Evolutionary conservation across 2,113 vertebrate species (phyloP).

Genomic region (Centrocercus urophasianus): DNA sequence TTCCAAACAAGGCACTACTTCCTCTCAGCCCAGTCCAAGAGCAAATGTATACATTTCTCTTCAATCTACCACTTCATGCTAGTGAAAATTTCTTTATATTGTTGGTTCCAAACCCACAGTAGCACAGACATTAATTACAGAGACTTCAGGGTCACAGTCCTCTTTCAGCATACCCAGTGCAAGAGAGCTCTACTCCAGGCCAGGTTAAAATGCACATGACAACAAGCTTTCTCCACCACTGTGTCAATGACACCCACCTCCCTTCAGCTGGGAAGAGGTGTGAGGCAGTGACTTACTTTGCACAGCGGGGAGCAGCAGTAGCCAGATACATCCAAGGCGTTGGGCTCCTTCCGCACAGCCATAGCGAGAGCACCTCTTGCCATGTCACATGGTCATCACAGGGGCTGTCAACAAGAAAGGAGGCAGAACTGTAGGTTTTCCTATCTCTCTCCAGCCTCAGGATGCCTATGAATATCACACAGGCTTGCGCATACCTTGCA

Average conservation of each 20-base stretch:
- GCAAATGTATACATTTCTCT: neutral
- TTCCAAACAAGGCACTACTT: neutral
- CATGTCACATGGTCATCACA: constrained; percentile 13
- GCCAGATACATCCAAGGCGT: neutral
- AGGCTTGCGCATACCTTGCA: neutral
- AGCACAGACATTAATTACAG: neutral
- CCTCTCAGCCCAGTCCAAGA: neutral
- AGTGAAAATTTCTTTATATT: neutral
- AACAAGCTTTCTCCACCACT: fast-evolving
- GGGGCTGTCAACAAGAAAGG: constrained; percentile 6
- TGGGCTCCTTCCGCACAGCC: neutral
- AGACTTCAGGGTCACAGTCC: neutral
- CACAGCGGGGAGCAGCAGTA: neutral
- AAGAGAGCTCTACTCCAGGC: neutral
- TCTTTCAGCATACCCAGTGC: neutral
- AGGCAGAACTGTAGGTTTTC: neutral
- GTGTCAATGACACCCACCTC: too few species aligned
- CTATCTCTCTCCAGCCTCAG: neutral
- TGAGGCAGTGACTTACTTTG: neutral
- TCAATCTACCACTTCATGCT: neutral
- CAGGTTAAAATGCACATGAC: neutral
- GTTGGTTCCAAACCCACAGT: neutral
- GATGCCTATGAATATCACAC: neutral
- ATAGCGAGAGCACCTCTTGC: constrained; percentile 33
- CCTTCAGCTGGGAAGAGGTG: neutral